Base-by-base conservation (phyloP, 2,888 invertebrate species). In the Emmelina monodactyla region DNA sequence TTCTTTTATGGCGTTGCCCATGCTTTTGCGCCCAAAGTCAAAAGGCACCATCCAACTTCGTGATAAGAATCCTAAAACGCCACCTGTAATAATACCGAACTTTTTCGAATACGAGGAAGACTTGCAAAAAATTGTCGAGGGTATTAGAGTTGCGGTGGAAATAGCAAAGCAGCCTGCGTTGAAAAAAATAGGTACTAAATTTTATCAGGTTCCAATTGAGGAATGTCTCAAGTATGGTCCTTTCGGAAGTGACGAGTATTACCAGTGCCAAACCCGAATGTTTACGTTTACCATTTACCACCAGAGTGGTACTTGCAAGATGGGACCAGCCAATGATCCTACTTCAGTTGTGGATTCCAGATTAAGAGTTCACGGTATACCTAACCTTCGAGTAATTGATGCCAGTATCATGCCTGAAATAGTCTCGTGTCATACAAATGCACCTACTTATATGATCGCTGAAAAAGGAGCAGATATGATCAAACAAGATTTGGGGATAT, bases 401-500 rank as follows among this genome's bases (percentile, higher is more conserved):
- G 89, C 89, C 0, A 89, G 89, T 43, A 82, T 92, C 28, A 92
- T 92, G 83, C 92, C 92, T 1, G 84, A 84, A 58, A 86, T 92
- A 29, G 85, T 87, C 1, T 86, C 89, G 1, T 88, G 87, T 14
- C 91, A 91, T 55, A 91, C 91, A 1, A 91, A 91, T 49, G 87
- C 89, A 0, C 88, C 91, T 0, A 82, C 83, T 1, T 89, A 84
- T 42, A 91, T 92, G 91, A 89, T 92, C 48, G 91, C 89, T 2
- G 92, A 92, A 59, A 91, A 90, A 57, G 88, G 85, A 4, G 76
- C 87, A 0, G 88, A 89, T 53, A 76, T 88, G 71, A 87, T 89
- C 30, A 88, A 87, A 60, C 58, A 84, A 50, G 76, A 75, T 38
- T 80, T 76, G 78, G 62, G 66, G 12, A 14, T 29, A 12, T 9